Percentiles rank a stretch among this genome's conserved stretches.
Evolutionary conservation across 37 sponge, comb jelly and placozoan genomes (phyloP).

Genomic region (Oopsacas minuta): DNA sequence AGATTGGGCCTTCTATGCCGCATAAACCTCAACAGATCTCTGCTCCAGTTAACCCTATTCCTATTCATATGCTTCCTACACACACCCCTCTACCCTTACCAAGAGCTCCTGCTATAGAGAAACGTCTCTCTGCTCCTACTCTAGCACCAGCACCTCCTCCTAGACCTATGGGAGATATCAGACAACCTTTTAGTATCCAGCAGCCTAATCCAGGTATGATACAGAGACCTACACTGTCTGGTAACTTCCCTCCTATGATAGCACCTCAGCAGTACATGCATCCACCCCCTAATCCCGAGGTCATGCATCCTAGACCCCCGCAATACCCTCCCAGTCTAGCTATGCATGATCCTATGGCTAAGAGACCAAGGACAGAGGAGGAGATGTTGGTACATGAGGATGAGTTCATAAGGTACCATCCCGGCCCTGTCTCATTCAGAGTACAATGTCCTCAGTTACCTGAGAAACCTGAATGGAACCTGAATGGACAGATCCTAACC

Average conservation of each 20-base stretch:
- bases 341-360: slow-evolving; percentile 37
- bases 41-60: slow-evolving; percentile 1
- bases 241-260: slow-evolving; percentile 16
- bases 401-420: slow-evolving; percentile 49
- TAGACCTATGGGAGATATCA: neutral
- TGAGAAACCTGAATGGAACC: slow-evolving; percentile 63
- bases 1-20: neutral
- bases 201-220: slow-evolving; percentile 22
- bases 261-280: slow-evolving; percentile 21
- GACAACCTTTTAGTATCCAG: neutral
- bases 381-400: slow-evolving; percentile 52
- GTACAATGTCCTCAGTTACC: slow-evolving; percentile 55
- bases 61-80: slow-evolving; percentile 3
- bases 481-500: slow-evolving; percentile 58
- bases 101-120: neutral
- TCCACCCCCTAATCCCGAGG: slow-evolving; percentile 7
- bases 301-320: slow-evolving; percentile 3
- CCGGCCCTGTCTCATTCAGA: slow-evolving; percentile 69
- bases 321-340: neutral
- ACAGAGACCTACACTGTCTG: slow-evolving; percentile 16
- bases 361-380: slow-evolving; percentile 27
- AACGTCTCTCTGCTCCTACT: neutral
- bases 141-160: slow-evolving; percentile 1
- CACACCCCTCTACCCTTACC: neutral
- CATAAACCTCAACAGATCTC: slow-evolving; percentile 14